phyloP scores from a whole-genome alignment of 64 coral and sea anemone genomes.

The Montipora capricornis region DNA sequence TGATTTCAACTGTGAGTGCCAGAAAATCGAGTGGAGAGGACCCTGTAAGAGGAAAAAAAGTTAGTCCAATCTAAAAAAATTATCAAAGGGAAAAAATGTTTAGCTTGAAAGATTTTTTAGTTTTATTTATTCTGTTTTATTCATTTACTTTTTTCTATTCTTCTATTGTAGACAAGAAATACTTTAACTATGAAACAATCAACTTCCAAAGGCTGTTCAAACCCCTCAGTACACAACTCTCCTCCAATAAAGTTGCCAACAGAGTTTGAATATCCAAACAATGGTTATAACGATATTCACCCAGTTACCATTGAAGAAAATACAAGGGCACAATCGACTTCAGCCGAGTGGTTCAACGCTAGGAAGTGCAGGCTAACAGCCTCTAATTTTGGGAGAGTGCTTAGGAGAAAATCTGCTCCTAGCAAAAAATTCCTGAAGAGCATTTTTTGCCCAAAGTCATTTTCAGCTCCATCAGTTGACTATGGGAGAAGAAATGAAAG shows the following conservation, averaged over 20 bases:
- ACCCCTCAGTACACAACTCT: slow-evolving; percentile 38
- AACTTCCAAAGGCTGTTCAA: slow-evolving; percentile 39
- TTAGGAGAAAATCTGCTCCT: slow-evolving; percentile 32
- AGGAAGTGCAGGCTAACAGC: slow-evolving; percentile 36
- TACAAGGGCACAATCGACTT: slow-evolving; percentile 31
- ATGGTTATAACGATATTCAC: slow-evolving; percentile 3
- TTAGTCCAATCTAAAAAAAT: too few species aligned
- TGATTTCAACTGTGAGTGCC: too few species aligned
- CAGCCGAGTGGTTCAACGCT: slow-evolving; percentile 43
- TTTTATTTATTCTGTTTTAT: too few species aligned
- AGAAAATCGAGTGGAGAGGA: too few species aligned
- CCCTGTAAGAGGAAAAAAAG: too few species aligned
- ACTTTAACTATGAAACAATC: background rate
- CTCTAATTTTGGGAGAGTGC: slow-evolving; percentile 40
- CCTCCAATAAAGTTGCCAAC: slow-evolving; percentile 15
- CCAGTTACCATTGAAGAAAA: slow-evolving; percentile 11
- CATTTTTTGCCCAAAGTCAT: slow-evolving; percentile 44
- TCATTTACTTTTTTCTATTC: too few species aligned
- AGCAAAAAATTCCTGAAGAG: slow-evolving; percentile 41
- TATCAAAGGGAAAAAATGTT: too few species aligned
- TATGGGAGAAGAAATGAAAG: slow-evolving; percentile 64
- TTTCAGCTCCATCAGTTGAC: slow-evolving; percentile 36
- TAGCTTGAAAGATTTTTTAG: too few species aligned
- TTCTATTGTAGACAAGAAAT: too few species aligned
- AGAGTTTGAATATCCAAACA: slow-evolving; percentile 31